Base-by-base conservation (phyloP, 2,113 vertebrate species). In the Ancistrus triradiatus region DNA sequence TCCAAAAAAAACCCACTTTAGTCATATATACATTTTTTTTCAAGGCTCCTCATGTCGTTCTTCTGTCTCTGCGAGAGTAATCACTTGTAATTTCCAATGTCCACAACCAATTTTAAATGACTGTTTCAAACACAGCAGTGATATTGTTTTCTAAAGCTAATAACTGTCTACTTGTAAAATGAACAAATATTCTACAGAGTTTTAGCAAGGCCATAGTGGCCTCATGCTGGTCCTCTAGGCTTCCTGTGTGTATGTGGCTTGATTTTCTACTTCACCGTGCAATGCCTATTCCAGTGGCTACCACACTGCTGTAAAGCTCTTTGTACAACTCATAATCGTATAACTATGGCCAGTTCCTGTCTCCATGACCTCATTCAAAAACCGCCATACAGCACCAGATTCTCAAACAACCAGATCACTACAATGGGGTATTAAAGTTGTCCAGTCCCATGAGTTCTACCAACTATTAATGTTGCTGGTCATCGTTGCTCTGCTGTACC, bases 401-500 rank as follows among this genome's bases (percentile, higher is more conserved):
- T 56, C 47, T 71, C 75, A 83, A 81, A 80, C 84, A 88, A 87
- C 84, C 85, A 87, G 87, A 87, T 86, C 86, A 89, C 86, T 89
- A 85, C 84, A 81, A 81, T 83, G 74, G 84, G 86, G 87, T 90
- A 86, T 90, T 90, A 84, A 84, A 74, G 84, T 80, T 89, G 87
- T 88, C 88, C 84, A 90, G 85, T 81, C 86, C 76, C 81, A 81
- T 31, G 81, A 81, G 78, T 81, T 81, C 76, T 72, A 83, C 81
- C 82, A 68, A 82, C 59, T 76, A 79, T 75, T 70, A 72, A 80
- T 84, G 84, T 73, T 86, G 85, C 88, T 90, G 88, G 88, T 87
- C 86, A 74, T 88, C 86, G 85, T 88, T 85, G 84, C 85, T 88
- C 85, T 87, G 84, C 85, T 90, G 86, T 88, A 87, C 72, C 84